Evolutionary conservation across 2,113 vertebrate species (phyloP).

Genomic region (Rhynchomys soricoides): DNA sequence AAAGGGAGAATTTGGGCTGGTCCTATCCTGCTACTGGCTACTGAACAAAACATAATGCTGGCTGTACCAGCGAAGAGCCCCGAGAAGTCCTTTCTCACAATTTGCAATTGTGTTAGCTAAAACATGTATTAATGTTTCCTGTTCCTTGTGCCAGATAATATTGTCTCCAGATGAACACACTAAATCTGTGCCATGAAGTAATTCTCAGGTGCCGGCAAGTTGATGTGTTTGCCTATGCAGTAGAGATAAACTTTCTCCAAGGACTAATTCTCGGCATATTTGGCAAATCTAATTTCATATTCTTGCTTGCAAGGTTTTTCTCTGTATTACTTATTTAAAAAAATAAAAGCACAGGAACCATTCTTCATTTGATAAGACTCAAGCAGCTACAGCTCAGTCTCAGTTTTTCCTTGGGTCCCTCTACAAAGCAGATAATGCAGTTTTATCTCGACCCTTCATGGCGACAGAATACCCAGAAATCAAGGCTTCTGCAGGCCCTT

Average conservation of each 20-base stretch:
- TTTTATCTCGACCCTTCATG: slow-evolving; percentile 70
- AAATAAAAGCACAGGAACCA: slow-evolving; percentile 57
- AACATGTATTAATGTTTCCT: slow-evolving; percentile 69
- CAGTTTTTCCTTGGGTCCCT: slow-evolving; percentile 66
- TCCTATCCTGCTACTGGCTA: not conserved
- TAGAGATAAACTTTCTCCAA: slow-evolving; percentile 81
- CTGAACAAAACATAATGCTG: slow-evolving; percentile 50
- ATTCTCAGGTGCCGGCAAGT: slow-evolving; percentile 74
- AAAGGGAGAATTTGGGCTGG: not conserved
- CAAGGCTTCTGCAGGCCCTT: slow-evolving; percentile 53
- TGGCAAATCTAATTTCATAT: slow-evolving; percentile 82
- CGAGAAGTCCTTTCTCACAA: slow-evolving; percentile 72
- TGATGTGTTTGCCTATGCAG: slow-evolving; percentile 79
- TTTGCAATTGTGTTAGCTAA: slow-evolving; percentile 78
- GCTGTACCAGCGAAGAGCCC: slow-evolving; percentile 43
- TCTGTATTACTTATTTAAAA: slow-evolving; percentile 73
- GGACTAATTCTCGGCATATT: slow-evolving; percentile 81
- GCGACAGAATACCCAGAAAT: slow-evolving; percentile 57
- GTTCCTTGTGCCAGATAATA: slow-evolving; percentile 76
- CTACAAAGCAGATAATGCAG: slow-evolving; percentile 72
- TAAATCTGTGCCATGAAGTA: slow-evolving; percentile 74
- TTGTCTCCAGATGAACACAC: slow-evolving; percentile 79
- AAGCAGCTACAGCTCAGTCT: not conserved
- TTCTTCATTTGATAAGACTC: slow-evolving; percentile 76
- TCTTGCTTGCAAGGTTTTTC: slow-evolving; percentile 79